Evolutionary conservation across 2,113 vertebrate genomes (phyloP).

Genomic region (Gadus macrocephalus): DNA sequence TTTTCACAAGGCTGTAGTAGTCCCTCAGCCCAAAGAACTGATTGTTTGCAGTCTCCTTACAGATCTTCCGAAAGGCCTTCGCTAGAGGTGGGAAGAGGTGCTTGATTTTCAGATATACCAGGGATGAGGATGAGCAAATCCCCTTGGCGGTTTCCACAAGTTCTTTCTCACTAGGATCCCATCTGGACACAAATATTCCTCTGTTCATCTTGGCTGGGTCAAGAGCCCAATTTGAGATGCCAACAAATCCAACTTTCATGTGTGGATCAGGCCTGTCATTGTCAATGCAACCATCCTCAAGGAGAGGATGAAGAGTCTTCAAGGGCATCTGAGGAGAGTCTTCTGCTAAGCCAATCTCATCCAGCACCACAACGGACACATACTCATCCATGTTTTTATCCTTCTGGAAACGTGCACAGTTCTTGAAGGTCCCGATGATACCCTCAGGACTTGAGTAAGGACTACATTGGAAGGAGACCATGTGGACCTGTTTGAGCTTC

Average conservation of each 20-base stretch:
- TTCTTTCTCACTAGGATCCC: conserved; percentile 72
- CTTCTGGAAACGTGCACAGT: conserved; percentile 76
- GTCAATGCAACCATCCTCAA: conserved; percentile 77
- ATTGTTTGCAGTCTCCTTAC: conserved; percentile 48
- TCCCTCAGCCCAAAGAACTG: conserved; percentile 78
- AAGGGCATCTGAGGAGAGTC: conserved; percentile 79
- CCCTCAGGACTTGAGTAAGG: conserved; percentile 78
- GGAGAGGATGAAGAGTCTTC: conserved; percentile 76
- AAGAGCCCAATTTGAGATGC: conserved; percentile 80
- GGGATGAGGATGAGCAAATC: conserved; percentile 65
- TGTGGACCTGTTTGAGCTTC: conserved; percentile 72
- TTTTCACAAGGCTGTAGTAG: conserved; percentile 77
- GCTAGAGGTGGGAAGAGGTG: conserved; percentile 69
- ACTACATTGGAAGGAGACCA: conserved; percentile 80
- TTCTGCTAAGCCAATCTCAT: conserved; percentile 78
- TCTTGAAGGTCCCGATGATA: conserved; percentile 74
- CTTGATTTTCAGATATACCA: conserved; percentile 58
- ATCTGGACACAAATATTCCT: conserved; percentile 75
- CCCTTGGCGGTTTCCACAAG: conserved; percentile 73
- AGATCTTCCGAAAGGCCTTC: conserved; percentile 66
- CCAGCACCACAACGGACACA: conserved; percentile 75
- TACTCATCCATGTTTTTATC: conserved; percentile 74
- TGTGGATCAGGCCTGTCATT: conserved; percentile 66
- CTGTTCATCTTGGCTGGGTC: conserved; percentile 82
- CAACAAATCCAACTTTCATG: conserved; percentile 78